A percentile compares a stretch with the other conserved stretches of the same genome.
phyloP scores from a whole-genome alignment of 2,888 invertebrate species.

The Macrophya alboannulata region DNA sequence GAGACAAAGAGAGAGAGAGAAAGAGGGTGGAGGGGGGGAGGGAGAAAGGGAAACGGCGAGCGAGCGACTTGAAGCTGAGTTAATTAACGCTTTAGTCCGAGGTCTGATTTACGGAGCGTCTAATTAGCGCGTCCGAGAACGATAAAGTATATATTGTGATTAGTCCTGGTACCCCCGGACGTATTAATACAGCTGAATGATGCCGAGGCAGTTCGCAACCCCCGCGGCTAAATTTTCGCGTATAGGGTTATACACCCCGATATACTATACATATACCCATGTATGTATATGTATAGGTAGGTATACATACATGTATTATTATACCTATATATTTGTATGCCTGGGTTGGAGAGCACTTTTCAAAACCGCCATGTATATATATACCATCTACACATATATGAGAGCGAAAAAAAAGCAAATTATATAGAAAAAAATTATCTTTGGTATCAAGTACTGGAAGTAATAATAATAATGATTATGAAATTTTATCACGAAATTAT shows the following conservation, averaged over 20 bases:
- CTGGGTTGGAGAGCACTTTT: background rate
- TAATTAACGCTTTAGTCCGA: conserved; percentile 79
- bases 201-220: conserved; percentile 33
- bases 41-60: conserved; percentile 41
- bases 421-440: background rate
- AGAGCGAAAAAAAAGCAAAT: background rate
- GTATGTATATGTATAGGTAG: background rate
- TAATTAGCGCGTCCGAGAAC: conserved; percentile 79
- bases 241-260: background rate
- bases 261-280: background rate
- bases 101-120: conserved; percentile 80
- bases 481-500: background rate
- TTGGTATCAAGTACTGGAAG: too few species aligned
- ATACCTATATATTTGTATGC: background rate
- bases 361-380: background rate
- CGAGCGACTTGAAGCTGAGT: conserved; percentile 72
- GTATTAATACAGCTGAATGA: conserved; percentile 54
- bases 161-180: conserved; percentile 66
- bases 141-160: conserved; percentile 79
- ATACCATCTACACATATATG: background rate
- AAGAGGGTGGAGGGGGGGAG: background rate
- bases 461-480: background rate
- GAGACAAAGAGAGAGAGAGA: conserved; percentile 7
- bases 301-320: too few species aligned
- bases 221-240: conserved; percentile 37